Evolutionary conservation across 2,113 vertebrate species (phyloP), one percentile per base, ranked within the genome.

Genomic region (Atrichornis clamosus): DNA sequence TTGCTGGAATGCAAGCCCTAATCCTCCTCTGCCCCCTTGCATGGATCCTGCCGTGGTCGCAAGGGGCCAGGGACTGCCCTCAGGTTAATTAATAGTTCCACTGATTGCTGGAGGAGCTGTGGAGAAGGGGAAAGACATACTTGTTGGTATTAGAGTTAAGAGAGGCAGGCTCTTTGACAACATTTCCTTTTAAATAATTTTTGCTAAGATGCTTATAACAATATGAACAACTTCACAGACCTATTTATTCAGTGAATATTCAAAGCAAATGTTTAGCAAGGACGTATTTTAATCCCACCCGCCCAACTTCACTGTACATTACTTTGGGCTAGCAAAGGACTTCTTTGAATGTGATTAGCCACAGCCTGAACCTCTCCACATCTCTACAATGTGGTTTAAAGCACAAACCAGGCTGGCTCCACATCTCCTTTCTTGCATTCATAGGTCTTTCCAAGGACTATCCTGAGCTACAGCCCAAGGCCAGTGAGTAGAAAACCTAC

Each of bases 211-310:
- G 35, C 75, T 81, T 84, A 41, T 35, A 74, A 81, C 6, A 63
- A 47, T 47, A 42, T 35, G 39, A 77, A 67, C 68, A 79, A 49
- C 8, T 13, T 20, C 70, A 16, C 33, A 47, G 55, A 73, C 55
- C 74, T 83, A 69, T 92, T 92, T 93, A 90, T 92, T 76, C 87
- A 91, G 81, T 92, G 65, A 97, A 42, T 97, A 90, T 83, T 87
- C 77, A 93, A 95, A 86, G 76, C 62, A 91, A 95, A 90, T 74
- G 67, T 96, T 95, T 95, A 74, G 58, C 84, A 95, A 90, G 55
- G 75, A 58, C 46, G 41, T 92, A 74, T 82, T 98, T 97, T 97
- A 97, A 96, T 96, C 91, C 68, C 84, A 95, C n/a, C 59, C 30
- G n/a, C 91, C 85, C 89, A 89, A 85, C 70, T 96, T 97, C 79